Conservation (phyloP, 2,797 vertebrate species). For the Enteromius treurensis region DNA sequence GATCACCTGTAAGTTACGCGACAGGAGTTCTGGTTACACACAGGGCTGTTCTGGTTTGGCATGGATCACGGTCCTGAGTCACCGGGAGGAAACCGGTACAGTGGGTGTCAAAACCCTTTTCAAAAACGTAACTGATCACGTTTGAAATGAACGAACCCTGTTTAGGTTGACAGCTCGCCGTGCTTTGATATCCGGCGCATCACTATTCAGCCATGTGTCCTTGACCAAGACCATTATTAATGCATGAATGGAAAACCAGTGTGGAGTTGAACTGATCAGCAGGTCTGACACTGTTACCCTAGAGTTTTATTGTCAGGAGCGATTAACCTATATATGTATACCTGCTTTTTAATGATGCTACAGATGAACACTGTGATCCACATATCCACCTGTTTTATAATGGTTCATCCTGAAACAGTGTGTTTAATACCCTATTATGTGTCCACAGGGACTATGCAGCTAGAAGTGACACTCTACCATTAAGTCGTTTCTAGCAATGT, state of each 20-base stretch:
- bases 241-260: constrained; percentile 55
- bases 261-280: constrained; percentile 18
- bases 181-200: constrained; percentile 7
- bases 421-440: background rate
- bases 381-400: background rate
- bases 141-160: background rate
- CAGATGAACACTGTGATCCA: background rate
- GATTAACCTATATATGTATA: background rate
- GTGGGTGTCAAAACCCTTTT: background rate
- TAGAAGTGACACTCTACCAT: background rate
- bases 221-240: constrained; percentile 52
- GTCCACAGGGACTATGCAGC: background rate
- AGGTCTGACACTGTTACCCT: constrained; percentile 12
- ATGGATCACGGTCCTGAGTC: constrained; percentile 15
- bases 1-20: constrained; percentile 1
- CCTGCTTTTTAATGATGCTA: background rate
- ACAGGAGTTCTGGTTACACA: background rate
- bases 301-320: background rate
- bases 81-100: background rate
- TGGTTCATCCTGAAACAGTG: background rate
- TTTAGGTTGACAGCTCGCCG: background rate
- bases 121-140: background rate
- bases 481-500: background rate
- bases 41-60: constrained; percentile 4
- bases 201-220: constrained; percentile 40